Percentiles rank a stretch among this genome's conserved stretches.
phyloP scores from a whole-genome alignment of 2,113 vertebrate genomes.

The Antennarius striatus region DNA sequence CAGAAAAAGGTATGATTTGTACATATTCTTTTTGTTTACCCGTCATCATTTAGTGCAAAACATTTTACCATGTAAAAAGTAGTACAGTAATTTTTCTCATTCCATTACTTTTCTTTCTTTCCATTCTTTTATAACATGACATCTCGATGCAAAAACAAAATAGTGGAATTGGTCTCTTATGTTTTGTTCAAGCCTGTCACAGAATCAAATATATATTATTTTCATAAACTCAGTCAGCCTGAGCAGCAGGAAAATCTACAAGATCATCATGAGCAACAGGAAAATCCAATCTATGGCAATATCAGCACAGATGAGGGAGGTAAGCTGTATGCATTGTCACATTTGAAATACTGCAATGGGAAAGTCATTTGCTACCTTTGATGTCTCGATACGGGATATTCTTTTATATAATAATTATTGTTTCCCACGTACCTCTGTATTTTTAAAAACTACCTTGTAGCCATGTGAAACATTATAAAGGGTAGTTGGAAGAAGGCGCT shows the following conservation, averaged over 20 bases:
- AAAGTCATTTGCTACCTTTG: too few species aligned
- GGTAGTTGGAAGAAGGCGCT: too few species aligned
- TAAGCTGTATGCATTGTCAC: constrained; percentile 28
- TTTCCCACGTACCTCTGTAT: too few species aligned
- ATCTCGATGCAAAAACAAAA: neutral
- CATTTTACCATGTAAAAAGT: neutral
- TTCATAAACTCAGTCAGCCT: constrained; percentile 40
- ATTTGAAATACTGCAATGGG: too few species aligned
- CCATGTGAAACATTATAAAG: too few species aligned
- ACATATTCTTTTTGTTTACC: neutral
- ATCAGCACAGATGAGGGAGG: constrained; percentile 64
- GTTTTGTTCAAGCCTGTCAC: constrained; percentile 35
- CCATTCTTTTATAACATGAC: neutral
- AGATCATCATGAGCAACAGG: constrained; percentile 43
- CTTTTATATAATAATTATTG: too few species aligned
- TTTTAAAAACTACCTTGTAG: too few species aligned
- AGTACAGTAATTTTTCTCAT: too few species aligned
- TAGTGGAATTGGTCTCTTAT: constrained; percentile 6
- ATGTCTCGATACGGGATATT: too few species aligned
- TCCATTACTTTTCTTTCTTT: too few species aligned
- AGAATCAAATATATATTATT: constrained; percentile 43
- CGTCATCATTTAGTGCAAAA: neutral
- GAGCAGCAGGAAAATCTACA: constrained; percentile 40
- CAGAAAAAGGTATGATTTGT: constrained; percentile 48
- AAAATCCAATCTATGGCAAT: constrained; percentile 82